Evolutionary conservation across 2,888 invertebrate genomes (phyloP), one percentile per base, ranked within the genome.

Genomic region (Orgyia antiqua): DNA sequence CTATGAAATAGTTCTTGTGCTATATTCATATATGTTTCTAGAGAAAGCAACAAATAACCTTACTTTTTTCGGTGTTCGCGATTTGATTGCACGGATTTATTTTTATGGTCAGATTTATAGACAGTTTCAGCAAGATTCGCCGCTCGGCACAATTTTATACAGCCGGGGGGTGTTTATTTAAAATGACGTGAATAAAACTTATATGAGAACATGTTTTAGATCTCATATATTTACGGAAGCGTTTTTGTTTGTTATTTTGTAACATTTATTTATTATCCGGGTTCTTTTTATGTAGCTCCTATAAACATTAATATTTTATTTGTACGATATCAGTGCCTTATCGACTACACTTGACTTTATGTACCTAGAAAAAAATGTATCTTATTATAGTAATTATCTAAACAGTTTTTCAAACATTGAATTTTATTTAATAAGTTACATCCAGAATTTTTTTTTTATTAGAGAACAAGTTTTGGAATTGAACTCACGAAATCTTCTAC

Each of bases 21-120:
- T 55, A 72, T 76, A 74, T 64, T 69, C 72, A 64, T 76, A 62
- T 72, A 69, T 72, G 72, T 67, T 70, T 59, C 58, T 59, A 65
- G 62, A 68, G 68, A 76, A 72, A 75, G 68, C 71, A 75, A 76
- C 78, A 79, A 79, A 79, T 75, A 77, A 72, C 74, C 75, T 70
- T 76, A 74, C 74, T 77, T 75, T 79, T 78, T 76, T 73, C 62
- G 69, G 61, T 73, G 71, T 77, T 79, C 66, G 63, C 74, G 62
- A 82, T 83, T 82, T 83, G 82, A 83, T 83, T 80, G 80, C 70
- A 47, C 60, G 82, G 83, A 79, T 83, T 82, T 83, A 77, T 68
- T 83, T 82, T 84, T 83, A 83, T 74, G 77, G 62, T 73, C 78
- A 78, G 76, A 76, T 84, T 83, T 83, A 83, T 78, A 71, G 77